Evolutionary conservation across 2,888 invertebrate genomes (phyloP).

Genomic region (Pomacea canaliculata): DNA sequence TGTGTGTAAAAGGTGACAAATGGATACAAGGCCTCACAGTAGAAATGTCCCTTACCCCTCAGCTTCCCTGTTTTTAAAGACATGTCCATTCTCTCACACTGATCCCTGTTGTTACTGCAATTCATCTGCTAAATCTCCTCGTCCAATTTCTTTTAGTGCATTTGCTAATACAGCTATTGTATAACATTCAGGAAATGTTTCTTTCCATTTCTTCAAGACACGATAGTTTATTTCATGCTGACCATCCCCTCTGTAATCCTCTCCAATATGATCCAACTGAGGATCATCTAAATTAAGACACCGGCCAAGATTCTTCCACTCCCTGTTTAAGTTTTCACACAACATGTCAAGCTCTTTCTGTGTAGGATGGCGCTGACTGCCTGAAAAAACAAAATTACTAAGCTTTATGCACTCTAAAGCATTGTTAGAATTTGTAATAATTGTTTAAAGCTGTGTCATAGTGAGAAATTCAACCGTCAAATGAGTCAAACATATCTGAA

Average conservation of each 20-base stretch:
- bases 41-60: too few species aligned
- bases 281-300: not conserved
- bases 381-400: slow-evolving; percentile 1
- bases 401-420: too few species aligned
- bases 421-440: too few species aligned
- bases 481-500: too few species aligned
- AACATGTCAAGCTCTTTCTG: slow-evolving; percentile 11
- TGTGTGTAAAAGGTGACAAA: too few species aligned
- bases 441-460: too few species aligned
- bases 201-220: slow-evolving; percentile 14
- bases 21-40: too few species aligned
- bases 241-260: slow-evolving; percentile 10
- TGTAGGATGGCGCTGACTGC: not conserved
- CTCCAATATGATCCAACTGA: slow-evolving; percentile 3
- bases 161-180: slow-evolving; percentile 8
- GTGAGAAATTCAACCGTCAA: too few species aligned
- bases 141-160: slow-evolving; percentile 9
- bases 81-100: not conserved
- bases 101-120: slow-evolving; percentile 13
- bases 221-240: slow-evolving; percentile 26
- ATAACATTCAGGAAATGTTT: not conserved
- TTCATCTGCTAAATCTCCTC: slow-evolving; percentile 20
- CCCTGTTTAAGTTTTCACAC: slow-evolving; percentile 1
- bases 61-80: too few species aligned
- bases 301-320: slow-evolving; percentile 6